Base-by-base conservation (phyloP, 2,888 invertebrate species). In the Aquatica leii region DNA sequence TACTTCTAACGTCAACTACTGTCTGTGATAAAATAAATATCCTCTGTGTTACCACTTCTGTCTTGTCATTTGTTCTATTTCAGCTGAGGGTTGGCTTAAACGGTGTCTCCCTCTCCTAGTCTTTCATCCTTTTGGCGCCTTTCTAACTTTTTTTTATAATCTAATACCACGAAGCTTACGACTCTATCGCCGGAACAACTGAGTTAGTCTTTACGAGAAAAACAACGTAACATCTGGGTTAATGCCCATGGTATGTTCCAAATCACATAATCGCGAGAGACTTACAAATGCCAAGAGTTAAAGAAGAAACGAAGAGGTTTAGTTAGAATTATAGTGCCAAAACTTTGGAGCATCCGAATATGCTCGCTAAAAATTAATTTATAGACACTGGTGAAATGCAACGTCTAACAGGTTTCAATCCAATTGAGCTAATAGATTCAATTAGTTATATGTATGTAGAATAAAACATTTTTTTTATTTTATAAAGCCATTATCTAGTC, bases 161-260 rank as follows among this genome's bases (percentile, higher is more conserved):
- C n/a, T n/a, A n/a, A n/a, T n/a, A n/a, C n/a, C n/a, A n/a, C n/a
- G n/a, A n/a, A n/a, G n/a, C n/a, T n/a, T n/a, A n/a, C n/a, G n/a
- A n/a, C n/a, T n/a, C n/a, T n/a, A n/a, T n/a, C n/a, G n/a, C n/a
- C n/a, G n/a, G n/a, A n/a, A n/a, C n/a, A n/a, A n/a, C n/a, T n/a
- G n/a, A n/a, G n/a, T n/a, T n/a, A n/a, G n/a, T n/a, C n/a, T n/a
- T n/a, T n/a, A n/a, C n/a, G n/a, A n/a, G n/a, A n/a, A n/a, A n/a
- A n/a, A n/a, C n/a, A n/a, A n/a, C n/a, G n/a, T n/a, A n/a, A n/a
- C n/a, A n/a, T n/a, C n/a, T n/a, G n/a, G 8, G 48, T 54, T 2
- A 21, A 41, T 24, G 54, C 43, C 53, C 54, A 6, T 54, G 54
- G 24, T 41, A 41, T 15, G 54, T 54, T n/a, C 31, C 54, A n/a